Evolutionary conservation across 1,140 invertebrate species (phyloP), one percentile per base, ranked within the genome.

Genomic region (Asbolus verrucosus): DNA sequence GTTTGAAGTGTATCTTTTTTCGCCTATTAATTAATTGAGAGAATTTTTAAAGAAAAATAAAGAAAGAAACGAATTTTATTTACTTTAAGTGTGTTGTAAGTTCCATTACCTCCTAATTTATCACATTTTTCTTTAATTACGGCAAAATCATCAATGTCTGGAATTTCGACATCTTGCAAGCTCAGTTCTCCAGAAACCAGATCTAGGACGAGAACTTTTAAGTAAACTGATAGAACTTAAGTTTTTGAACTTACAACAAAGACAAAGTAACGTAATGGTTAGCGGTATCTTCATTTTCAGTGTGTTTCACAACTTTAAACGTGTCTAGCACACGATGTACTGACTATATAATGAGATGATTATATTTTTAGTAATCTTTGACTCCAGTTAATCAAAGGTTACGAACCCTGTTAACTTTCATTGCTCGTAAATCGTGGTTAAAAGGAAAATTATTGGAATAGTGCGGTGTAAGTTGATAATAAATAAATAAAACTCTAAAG

Each of bases 1-100:
- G 43, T 72, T 62, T 65, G 62, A 31, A 76, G 65, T 36, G 74
- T 65, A 24, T 74, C 73, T 69, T 75, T 77, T 1, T 78, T 80
- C 3, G 38, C 50, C 82, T 82, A 46, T 14, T 70, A 68, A 65
- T 74, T 18, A 75, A 14, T 9, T 9, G 43, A 50, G 14, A 50
- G 33, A 61, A 31, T 27, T 4, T 27, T 61, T n/a, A n/a, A n/a
- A n/a, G n/a, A n/a, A n/a, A n/a, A n/a, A n/a, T n/a, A n/a, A n/a
- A n/a, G n/a, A n/a, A n/a, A n/a, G n/a, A n/a, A n/a, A n/a, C n/a
- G n/a, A n/a, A n/a, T n/a, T n/a, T n/a, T n/a, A n/a, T 65, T 62
- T 71, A 77, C 76, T 39, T 73, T 70, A 59, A 77, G 19, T 36
- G 70, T 67, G 13, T 77, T 73, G 31, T 70, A 77, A 6, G 66